These are phyloP conservation scores for Melopsittacus undulatus DNA, from an alignment of 2,797 vertebrate species.

Conservation along the genomic window DNA sequence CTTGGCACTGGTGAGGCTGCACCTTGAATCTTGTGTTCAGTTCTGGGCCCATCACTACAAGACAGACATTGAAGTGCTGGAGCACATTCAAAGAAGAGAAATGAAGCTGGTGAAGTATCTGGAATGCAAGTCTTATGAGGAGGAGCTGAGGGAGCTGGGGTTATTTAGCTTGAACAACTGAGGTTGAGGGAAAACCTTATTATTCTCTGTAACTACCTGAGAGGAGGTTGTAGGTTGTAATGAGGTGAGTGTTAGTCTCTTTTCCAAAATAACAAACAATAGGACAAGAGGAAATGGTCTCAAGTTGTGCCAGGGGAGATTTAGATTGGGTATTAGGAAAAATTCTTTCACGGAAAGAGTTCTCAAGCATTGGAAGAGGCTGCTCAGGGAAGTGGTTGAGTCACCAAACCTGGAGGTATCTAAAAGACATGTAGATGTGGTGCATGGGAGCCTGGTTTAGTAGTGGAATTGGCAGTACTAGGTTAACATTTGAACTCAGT, in stretches of 20 bases:
- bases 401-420: not conserved
- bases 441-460: not conserved
- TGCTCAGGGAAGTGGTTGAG: not conserved
- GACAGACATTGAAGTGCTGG: not conserved
- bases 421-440: not conserved
- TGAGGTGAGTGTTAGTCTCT: not conserved
- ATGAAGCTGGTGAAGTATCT: not conserved
- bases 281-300: not conserved
- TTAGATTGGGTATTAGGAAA: not conserved
- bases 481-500: not conserved
- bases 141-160: not conserved
- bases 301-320: not conserved
- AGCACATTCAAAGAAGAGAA: not conserved
- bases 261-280: not conserved
- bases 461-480: not conserved
- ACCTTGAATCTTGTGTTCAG: not conserved
- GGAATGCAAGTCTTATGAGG: not conserved
- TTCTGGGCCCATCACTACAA: not conserved
- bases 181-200: rapidly evolving
- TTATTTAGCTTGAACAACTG: not conserved
- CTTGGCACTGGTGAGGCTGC: not conserved
- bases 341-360: rapidly evolving
- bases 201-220: not conserved
- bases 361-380: not conserved
- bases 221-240: not conserved